Conservation (phyloP, 1,140 invertebrate species). For the Temnothorax curvispinosus region DNA sequence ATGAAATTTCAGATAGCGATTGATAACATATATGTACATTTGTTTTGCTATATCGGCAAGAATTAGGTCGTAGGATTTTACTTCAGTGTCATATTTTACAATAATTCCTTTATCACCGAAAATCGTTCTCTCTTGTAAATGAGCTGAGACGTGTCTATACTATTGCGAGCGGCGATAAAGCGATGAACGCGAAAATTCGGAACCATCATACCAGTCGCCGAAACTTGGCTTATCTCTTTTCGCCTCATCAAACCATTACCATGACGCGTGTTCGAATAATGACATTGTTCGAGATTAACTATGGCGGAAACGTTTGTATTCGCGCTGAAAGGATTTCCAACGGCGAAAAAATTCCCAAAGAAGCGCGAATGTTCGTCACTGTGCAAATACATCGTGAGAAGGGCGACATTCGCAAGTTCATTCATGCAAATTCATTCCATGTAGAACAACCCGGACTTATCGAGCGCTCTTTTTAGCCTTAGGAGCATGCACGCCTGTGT, state of each 20-base stretch:
- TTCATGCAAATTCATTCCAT: neutral
- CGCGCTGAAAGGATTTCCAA: neutral
- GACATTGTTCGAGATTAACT: neutral
- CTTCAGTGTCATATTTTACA: neutral
- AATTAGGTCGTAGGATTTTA: no score
- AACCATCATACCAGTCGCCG: neutral
- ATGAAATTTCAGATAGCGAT: neutral
- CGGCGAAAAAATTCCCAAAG: neutral
- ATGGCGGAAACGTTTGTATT: no score
- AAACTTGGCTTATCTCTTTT: constrained; percentile 25
- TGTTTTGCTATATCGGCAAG: no score
- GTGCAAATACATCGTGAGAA: neutral
- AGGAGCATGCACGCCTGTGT: no score
- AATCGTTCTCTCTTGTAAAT: neutral
- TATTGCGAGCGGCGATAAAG: no score
- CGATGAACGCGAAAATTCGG: neutral
- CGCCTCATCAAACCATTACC: neutral
- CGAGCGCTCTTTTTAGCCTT: no score
- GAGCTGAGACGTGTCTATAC: neutral
- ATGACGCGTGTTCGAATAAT: neutral
- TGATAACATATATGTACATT: neutral
- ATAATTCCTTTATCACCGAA: neutral
- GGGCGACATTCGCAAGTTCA: neutral
- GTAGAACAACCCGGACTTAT: neutral
- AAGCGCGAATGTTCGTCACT: neutral